Conservation (phyloP, 2,888 invertebrate species). For the Copidosoma aretas region DNA sequence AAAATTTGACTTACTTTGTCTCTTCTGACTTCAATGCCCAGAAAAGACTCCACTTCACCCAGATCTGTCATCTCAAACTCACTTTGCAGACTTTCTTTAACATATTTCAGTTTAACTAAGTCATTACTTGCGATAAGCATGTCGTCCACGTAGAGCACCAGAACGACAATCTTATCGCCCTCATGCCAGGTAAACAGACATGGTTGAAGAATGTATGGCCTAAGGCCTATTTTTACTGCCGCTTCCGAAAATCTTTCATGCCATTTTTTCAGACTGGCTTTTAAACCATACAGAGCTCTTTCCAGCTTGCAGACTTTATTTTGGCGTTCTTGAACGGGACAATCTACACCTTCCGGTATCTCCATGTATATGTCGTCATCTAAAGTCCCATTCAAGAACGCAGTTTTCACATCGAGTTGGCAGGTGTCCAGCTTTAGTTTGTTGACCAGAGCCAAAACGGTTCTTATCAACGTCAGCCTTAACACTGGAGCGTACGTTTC, state of each 20-base stretch:
- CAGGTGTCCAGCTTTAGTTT: too few species aligned
- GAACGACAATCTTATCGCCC: neutral
- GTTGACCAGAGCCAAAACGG: neutral
- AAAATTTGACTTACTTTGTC: neutral
- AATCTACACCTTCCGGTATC: neutral
- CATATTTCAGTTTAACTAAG: slow-evolving; percentile 23
- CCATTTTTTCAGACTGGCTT: neutral
- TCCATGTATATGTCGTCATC: slow-evolving; percentile 1
- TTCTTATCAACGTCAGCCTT: slow-evolving; percentile 11
- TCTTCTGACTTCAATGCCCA: slow-evolving; percentile 7
- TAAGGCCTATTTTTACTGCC: neutral
- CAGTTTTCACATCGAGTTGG: too few species aligned
- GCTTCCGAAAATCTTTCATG: neutral
- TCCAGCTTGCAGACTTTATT: neutral
- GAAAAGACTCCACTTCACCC: slow-evolving; percentile 15
- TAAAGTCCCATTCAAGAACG: slow-evolving; percentile 17
- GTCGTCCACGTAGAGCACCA: slow-evolving; percentile 28
- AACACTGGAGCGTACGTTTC: slow-evolving; percentile 23
- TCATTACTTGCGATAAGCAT: slow-evolving; percentile 35
- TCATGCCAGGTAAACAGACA: slow-evolving; percentile 4
- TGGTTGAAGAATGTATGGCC: neutral
- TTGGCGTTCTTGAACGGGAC: neutral
- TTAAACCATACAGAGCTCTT: slow-evolving; percentile 1
- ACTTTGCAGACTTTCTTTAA: slow-evolving; percentile 12
- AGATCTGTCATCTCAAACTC: slow-evolving; percentile 4